phyloP scores from a whole-genome alignment of 2,888 invertebrate genomes.

The Harpalus rubripes region DNA sequence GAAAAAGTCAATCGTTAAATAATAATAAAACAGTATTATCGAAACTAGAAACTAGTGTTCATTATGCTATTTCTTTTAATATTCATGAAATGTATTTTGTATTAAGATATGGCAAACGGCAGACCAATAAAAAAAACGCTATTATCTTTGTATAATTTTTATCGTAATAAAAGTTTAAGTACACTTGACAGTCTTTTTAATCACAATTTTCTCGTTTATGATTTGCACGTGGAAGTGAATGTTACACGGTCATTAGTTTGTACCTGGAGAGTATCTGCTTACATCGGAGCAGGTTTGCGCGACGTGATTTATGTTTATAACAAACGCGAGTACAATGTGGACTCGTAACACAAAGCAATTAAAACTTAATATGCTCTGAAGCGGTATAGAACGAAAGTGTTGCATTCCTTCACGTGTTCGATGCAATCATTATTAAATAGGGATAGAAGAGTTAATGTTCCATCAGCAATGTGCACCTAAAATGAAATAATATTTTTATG shows the following conservation, averaged over 20 bases:
- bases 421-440: slow-evolving; percentile 22
- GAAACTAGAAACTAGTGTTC: too few relatives aligned
- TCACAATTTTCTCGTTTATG: slow-evolving; percentile 8
- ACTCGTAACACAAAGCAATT: slow-evolving; percentile 24
- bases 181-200: background rate
- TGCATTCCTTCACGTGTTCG: slow-evolving; percentile 16
- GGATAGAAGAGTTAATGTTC: background rate
- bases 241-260: slow-evolving; percentile 24
- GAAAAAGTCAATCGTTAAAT: too few relatives aligned
- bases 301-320: slow-evolving; percentile 21
- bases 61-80: too few relatives aligned
- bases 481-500: background rate
- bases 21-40: too few relatives aligned
- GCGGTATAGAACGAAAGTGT: slow-evolving; percentile 34
- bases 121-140: background rate
- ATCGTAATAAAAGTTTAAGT: background rate
- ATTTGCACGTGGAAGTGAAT: slow-evolving; percentile 27
- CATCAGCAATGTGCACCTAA: background rate
- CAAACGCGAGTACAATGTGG: slow-evolving; percentile 24
- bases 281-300: background rate
- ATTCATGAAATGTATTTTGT: too few relatives aligned
- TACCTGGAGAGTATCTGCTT: slow-evolving; percentile 12
- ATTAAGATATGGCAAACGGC: slow-evolving; percentile 21
- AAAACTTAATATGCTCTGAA: slow-evolving; percentile 24
- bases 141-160: background rate